Percentiles rank a stretch among this genome's conserved stretches.
phyloP scores from a whole-genome alignment of 2,797 vertebrate species.

The Sciurus carolinensis region DNA sequence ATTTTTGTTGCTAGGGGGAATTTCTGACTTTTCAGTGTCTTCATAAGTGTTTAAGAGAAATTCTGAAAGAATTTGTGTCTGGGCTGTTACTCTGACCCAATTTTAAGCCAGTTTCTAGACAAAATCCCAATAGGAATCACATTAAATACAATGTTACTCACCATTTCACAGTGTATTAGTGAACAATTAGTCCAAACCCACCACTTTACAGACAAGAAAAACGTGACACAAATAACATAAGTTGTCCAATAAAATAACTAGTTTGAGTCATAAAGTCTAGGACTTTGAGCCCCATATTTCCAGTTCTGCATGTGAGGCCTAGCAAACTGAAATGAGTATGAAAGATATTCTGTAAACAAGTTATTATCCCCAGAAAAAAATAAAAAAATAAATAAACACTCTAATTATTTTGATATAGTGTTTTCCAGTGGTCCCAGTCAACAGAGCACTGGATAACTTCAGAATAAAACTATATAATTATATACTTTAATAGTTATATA shows the following conservation, averaged over 20 bases:
- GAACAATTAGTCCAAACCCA: neutral
- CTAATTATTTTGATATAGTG: neutral
- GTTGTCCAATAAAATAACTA: neutral
- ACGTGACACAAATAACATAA: neutral
- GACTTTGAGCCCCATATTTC: neutral
- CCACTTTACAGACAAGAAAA: neutral
- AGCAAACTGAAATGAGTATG: neutral
- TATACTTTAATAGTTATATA: neutral
- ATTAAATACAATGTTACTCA: neutral
- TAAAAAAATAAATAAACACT: neutral
- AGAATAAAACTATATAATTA: neutral
- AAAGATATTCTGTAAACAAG: neutral
- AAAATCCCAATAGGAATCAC: neutral
- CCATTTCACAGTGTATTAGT: neutral
- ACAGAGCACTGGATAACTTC: neutral
- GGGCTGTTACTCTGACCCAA: neutral
- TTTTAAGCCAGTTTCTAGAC: neutral
- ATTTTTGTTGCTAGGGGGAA: neutral
- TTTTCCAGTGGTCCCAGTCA: neutral
- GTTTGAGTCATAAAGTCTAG: neutral
- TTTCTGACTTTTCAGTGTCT: neutral
- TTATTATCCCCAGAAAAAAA: neutral
- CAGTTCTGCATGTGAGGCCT: neutral
- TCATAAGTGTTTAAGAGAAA: neutral
- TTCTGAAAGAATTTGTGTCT: neutral